phyloP scores from a whole-genome alignment of 2,888 invertebrate species.

The Lasioglossum pauxillum region DNA sequence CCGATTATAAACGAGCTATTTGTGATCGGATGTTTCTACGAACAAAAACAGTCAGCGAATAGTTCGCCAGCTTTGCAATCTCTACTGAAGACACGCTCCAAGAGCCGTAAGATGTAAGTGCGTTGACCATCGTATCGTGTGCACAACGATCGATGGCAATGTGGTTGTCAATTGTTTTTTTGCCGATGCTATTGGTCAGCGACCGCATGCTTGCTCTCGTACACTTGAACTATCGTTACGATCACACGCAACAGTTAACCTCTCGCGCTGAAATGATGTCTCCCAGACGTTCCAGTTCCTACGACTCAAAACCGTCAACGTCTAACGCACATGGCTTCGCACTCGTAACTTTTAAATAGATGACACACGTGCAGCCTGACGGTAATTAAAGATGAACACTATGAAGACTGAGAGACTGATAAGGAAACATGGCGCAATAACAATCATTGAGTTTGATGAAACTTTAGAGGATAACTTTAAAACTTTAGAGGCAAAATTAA shows the following conservation, averaged over 20 bases:
- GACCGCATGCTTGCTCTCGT: background rate
- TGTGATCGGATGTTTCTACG: background rate
- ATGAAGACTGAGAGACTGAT: background rate
- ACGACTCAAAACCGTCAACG: background rate
- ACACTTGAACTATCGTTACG: background rate
- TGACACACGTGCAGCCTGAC: background rate
- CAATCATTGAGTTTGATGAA: background rate
- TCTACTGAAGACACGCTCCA: background rate
- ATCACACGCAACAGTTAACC: conserved; percentile 3
- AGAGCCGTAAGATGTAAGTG: background rate
- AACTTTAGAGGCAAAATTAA: background rate
- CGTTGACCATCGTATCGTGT: background rate
- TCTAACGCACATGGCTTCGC: background rate
- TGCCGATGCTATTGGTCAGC: background rate
- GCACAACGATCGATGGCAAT: background rate
- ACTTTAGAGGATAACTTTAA: no score
- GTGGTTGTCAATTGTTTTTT: conserved; percentile 4
- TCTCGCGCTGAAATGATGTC: background rate
- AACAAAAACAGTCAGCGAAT: background rate
- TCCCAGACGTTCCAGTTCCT: background rate
- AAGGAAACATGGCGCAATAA: background rate
- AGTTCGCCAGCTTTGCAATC: background rate
- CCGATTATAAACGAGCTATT: background rate
- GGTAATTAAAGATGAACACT: background rate
- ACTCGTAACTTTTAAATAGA: background rate